Evolutionary conservation across 2,888 invertebrate species (phyloP).

Genomic region (Clanis bilineata): DNA sequence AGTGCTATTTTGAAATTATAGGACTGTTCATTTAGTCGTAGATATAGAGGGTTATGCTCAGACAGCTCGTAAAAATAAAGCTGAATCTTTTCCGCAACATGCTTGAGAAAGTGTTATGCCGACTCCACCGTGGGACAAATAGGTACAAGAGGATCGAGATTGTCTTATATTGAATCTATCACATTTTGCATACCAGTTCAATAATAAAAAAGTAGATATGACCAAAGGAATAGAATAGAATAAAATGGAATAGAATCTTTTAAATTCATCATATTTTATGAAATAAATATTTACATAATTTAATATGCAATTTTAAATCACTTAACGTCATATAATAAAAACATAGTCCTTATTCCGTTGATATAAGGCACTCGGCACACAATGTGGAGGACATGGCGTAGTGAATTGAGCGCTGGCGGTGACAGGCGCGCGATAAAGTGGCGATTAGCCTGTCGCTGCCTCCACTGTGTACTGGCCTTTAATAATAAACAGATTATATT

Average conservation of each 20-base stretch:
- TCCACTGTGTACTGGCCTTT: slow-evolving; percentile 35
- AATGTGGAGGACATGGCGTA: slow-evolving; percentile 5
- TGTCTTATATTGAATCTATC: too few species aligned
- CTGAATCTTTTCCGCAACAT: too few species aligned
- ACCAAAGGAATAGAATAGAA: not conserved
- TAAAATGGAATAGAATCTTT: slow-evolving; percentile 24
- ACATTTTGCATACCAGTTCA: not conserved
- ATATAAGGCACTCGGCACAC: slow-evolving; percentile 11
- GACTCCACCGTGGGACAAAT: too few species aligned
- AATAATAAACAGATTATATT: slow-evolving; percentile 16
- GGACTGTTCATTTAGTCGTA: too few species aligned
- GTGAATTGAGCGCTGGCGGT: slow-evolving; percentile 40
- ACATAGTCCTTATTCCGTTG: slow-evolving; percentile 13
- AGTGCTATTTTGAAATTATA: too few species aligned
- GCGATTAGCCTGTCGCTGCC: slow-evolving; percentile 71
- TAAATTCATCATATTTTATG: slow-evolving; percentile 1
- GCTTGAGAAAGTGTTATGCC: too few species aligned
- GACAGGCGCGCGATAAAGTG: slow-evolving; percentile 66
- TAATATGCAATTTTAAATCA: slow-evolving; percentile 14
- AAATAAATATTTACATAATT: slow-evolving; percentile 10
- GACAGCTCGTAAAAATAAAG: too few species aligned
- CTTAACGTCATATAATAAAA: slow-evolving; percentile 13
- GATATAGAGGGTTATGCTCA: too few species aligned
- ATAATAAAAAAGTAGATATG: not conserved
- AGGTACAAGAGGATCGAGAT: too few species aligned